phyloP scores from a whole-genome alignment of 1,140 invertebrate genomes.

The Geopemphigus sp. region DNA sequence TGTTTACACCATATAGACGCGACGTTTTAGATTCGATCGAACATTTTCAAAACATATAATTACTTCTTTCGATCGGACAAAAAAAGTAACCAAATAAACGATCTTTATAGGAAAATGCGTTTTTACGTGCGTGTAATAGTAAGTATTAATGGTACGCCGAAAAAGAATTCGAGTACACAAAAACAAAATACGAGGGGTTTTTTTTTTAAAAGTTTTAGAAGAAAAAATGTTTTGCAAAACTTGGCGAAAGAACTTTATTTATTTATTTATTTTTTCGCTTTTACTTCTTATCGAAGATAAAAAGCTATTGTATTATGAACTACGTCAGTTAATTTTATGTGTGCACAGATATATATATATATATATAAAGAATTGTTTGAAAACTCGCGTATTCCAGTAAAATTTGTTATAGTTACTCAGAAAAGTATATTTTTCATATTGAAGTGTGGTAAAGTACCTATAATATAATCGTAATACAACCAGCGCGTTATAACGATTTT shows the following conservation, averaged over 20 bases:
- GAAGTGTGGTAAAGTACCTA: background rate
- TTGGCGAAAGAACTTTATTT: background rate
- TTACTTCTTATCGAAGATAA: conserved; percentile 26
- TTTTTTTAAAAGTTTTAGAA: conserved; percentile 2
- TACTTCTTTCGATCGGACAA: too few relatives aligned
- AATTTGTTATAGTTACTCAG: background rate
- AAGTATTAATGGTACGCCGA: background rate
- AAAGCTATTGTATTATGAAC: conserved; percentile 33
- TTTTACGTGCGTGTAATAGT: background rate
- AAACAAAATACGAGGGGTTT: background rate
- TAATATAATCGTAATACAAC: too few relatives aligned
- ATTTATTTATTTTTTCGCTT: background rate
- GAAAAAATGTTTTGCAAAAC: conserved; percentile 1
- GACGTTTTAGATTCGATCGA: too few relatives aligned
- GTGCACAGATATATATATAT: background rate
- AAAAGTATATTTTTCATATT: background rate
- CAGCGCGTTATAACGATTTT: too few relatives aligned
- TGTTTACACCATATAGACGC: too few relatives aligned
- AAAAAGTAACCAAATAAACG: too few relatives aligned
- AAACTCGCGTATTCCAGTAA: background rate
- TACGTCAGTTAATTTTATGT: conserved; percentile 18
- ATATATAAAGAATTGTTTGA: background rate
- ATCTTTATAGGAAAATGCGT: too few relatives aligned
- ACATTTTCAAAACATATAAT: too few relatives aligned
- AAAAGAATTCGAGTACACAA: background rate